Conservation (phyloP, 2,888 invertebrate genomes). For the Cephus runcator region DNA sequence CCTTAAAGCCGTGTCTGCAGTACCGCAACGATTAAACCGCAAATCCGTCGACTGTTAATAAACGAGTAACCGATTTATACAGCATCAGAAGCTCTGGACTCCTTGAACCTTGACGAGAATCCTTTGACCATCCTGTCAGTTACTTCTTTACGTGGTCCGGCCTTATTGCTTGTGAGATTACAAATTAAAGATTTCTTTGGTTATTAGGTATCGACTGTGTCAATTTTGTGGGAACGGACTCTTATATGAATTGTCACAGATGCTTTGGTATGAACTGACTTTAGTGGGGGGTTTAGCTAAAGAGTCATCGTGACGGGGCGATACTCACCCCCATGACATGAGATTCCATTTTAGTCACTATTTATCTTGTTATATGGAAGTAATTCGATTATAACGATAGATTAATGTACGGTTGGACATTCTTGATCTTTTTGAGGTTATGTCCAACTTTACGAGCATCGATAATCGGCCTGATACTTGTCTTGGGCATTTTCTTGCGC, state of each 20-base stretch:
- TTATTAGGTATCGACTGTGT: background rate
- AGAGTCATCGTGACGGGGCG: constrained; percentile 54
- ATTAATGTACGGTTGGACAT: constrained; percentile 38
- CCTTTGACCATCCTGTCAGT: background rate
- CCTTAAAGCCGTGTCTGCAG: constrained; percentile 16
- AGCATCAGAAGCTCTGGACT: background rate
- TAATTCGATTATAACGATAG: constrained; percentile 57
- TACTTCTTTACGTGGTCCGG: background rate
- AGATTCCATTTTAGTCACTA: constrained; percentile 51
- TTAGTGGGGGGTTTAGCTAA: background rate
- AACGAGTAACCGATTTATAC: background rate
- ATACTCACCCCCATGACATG: constrained; percentile 43
- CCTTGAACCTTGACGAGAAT: background rate
- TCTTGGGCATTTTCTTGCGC: background rate
- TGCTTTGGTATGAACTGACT: background rate
- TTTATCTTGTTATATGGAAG: constrained; percentile 58
- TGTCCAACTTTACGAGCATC: background rate
- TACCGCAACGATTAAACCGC: constrained; percentile 41
- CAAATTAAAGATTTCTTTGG: background rate
- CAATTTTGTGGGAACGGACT: background rate
- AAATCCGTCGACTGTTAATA: constrained; percentile 35
- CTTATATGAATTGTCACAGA: background rate
- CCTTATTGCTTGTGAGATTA: background rate
- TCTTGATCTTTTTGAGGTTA: background rate
- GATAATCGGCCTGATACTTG: background rate